Percentiles rank a stretch among this genome's conserved stretches.
Conservation (phyloP, 1,140 invertebrate genomes). For the Eubasilissa regina region DNA sequence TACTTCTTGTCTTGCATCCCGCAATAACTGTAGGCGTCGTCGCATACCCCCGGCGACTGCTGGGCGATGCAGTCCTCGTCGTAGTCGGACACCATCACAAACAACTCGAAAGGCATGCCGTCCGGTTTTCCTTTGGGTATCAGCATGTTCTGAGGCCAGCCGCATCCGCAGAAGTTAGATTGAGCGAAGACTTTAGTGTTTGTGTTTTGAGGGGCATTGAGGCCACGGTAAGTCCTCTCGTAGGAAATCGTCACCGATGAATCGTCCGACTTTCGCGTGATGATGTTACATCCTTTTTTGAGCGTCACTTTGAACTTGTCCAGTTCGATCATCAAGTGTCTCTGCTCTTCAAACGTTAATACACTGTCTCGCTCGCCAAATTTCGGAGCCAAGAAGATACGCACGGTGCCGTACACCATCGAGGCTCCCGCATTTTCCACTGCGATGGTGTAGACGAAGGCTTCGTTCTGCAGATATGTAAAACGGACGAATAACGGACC, state of each 20-base stretch:
- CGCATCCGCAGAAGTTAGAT: slow-evolving; percentile 88
- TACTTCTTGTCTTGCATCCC: slow-evolving; percentile 80
- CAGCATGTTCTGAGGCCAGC: slow-evolving; percentile 90
- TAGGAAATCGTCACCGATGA: slow-evolving; percentile 84
- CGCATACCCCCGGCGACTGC: slow-evolving; percentile 68
- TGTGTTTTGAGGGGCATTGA: slow-evolving; percentile 64
- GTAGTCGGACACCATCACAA: slow-evolving; percentile 87
- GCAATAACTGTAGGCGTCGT: slow-evolving; percentile 81
- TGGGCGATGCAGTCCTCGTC: slow-evolving; percentile 76
- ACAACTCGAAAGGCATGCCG: slow-evolving; percentile 83
- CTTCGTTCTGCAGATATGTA: slow-evolving; percentile 82
- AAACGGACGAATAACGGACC: slow-evolving; percentile 79
- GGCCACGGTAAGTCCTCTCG: slow-evolving; percentile 79
- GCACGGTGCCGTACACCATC: slow-evolving; percentile 76
- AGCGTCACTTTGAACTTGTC: slow-evolving; percentile 81
- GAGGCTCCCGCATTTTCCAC: slow-evolving; percentile 73
- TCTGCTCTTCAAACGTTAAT: slow-evolving; percentile 78
- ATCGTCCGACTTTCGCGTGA: slow-evolving; percentile 76
- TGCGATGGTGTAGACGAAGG: slow-evolving; percentile 78
- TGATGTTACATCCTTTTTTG: slow-evolving; percentile 76
- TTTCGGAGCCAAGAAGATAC: slow-evolving; percentile 83
- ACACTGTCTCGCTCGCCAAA: slow-evolving; percentile 78
- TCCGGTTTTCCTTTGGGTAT: slow-evolving; percentile 80
- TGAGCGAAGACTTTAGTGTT: slow-evolving; percentile 54
- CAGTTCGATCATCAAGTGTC: slow-evolving; percentile 82